Evolutionary conservation across 1,140 invertebrate genomes (phyloP), one percentile per base, ranked within the genome.

Genomic region (Venustaconcha ellipsiformis): DNA sequence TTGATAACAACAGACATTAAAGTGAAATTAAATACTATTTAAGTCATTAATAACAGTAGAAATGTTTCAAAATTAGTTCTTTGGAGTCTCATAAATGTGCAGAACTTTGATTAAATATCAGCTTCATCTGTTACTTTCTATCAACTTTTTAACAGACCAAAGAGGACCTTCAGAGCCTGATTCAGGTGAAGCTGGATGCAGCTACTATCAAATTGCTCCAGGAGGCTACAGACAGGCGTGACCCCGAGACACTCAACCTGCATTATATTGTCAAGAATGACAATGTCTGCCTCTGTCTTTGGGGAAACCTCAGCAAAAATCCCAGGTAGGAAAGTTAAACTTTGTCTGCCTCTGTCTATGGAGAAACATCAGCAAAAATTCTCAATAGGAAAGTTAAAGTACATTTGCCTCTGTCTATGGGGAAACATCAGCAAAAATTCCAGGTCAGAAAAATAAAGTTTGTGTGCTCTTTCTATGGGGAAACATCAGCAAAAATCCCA

Each of bases 221-320:
- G 70, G 81, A 85, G 37, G 87, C 89, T 55, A 85, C 86, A 67
- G 79, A 82, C 1, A 67, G 84, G 60, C 80, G 81, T 58, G 83
- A 90, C 76, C 71, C 73, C 1, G 89, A 90, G 77, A 90, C 88
- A 12, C 82, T 82, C 55, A 90, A 90, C 76, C 80, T 89, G 57
- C 86, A 89, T 67, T 84, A 82, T 71, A 58, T 69, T 15, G 74
- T 81, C 26, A 80, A 78, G 37, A 87, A 86, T 79, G 77, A 82
- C 23, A 70, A 84, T 26, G 84, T 89, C 23, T 82, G 76, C 62
- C 80, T 90, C n/a, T 89, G 88, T 76, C 77, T 90, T 13, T 90
- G 89, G 89, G 89, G 88, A 71, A 90, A 90, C 69, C 81, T 90
- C n/a, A 86, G 85, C 70, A 89, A 89, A 76, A 89, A 89, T 78